Evolutionary conservation across 1,140 invertebrate genomes (phyloP), one percentile per base, ranked within the genome.

Genomic region (Zaprionus davidi): DNA sequence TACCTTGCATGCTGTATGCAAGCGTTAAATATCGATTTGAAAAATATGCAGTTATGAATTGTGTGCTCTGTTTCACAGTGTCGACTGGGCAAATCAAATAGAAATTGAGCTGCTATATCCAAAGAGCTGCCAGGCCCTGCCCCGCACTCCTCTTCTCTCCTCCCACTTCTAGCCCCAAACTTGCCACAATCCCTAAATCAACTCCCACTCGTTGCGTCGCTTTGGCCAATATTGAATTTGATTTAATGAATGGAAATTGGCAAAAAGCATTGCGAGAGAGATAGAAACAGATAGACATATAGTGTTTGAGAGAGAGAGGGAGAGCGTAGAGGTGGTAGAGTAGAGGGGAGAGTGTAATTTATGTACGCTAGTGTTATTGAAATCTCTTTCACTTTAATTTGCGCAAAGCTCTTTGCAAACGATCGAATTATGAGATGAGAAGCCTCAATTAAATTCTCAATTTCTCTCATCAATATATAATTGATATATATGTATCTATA

Each of bases 211-310:
- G 67, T 84, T 81, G 79, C 78, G 74, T 83, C 78, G 69, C 69
- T 84, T 72, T 90, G 84, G 81, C 84, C 85, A 88, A 90, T 88
- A 88, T 88, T 88, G 85, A 90, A 88, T 90, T 90, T 88, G 84
- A 88, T 90, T 90, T 88, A 87, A 87, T 88, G 84, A 88, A 88
- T 88, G 84, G 81, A 88, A 90, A 88, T 88, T 88, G 66, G 71
- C 78, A 76, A 77, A 78, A 75, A 75, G 70, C 70, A 76, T 64
- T 69, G 70, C 57, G 78, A 55, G 59, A 46, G n/a, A n/a, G 7
- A 46, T 17, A 17, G 41, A 46, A 24, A 59, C 51, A 64, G 62
- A 51, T n/a, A 51, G 20, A 17, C 2, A 17, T n/a, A n/a, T 17
- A 17, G n/a, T 41, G 58, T 51, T 11, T 51, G 59, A 71, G 65